Percentiles rank a stretch among this genome's conserved stretches.
Conservation (phyloP, 2,113 vertebrate genomes). For the Pygathrix nemaeus region DNA sequence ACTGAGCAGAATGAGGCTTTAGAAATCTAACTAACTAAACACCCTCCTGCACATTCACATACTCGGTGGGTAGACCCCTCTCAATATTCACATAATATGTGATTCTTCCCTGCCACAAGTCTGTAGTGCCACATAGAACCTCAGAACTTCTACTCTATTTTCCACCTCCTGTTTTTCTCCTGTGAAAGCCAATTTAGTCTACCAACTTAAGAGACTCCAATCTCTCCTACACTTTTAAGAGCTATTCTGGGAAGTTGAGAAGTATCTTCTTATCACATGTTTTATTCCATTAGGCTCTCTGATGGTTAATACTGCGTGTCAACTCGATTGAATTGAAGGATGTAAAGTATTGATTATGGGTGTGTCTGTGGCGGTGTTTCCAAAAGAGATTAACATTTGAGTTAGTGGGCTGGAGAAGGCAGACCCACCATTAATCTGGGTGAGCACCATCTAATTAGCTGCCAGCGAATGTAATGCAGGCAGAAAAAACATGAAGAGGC, state of each 20-base stretch:
- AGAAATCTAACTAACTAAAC: neutral
- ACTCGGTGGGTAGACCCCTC: too few relatives aligned
- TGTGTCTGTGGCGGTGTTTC: too few relatives aligned
- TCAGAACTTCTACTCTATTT: neutral
- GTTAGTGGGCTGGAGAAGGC: too few relatives aligned
- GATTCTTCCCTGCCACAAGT: neutral
- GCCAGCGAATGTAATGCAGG: too few relatives aligned
- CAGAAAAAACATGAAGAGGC: too few relatives aligned
- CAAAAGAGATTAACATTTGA: too few relatives aligned
- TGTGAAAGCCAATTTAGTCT: neutral
- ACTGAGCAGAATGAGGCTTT: neutral
- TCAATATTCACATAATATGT: neutral
- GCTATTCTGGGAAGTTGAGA: neutral
- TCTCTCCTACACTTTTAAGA: neutral
- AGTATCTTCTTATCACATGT: accelerated
- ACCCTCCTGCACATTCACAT: accelerated
- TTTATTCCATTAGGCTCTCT: neutral
- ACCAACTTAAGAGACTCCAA: neutral
- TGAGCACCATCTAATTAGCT: too few relatives aligned
- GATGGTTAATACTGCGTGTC: too few relatives aligned
- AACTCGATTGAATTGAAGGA: too few relatives aligned
- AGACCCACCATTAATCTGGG: too few relatives aligned
- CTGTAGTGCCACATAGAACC: neutral
- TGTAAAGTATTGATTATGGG: too few relatives aligned
- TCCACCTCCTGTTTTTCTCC: neutral